Percentiles rank a stretch among this genome's conserved stretches.
Evolutionary conservation across 1,140 invertebrate genomes (phyloP).

Genomic region (Globodera rostochiensis): DNA sequence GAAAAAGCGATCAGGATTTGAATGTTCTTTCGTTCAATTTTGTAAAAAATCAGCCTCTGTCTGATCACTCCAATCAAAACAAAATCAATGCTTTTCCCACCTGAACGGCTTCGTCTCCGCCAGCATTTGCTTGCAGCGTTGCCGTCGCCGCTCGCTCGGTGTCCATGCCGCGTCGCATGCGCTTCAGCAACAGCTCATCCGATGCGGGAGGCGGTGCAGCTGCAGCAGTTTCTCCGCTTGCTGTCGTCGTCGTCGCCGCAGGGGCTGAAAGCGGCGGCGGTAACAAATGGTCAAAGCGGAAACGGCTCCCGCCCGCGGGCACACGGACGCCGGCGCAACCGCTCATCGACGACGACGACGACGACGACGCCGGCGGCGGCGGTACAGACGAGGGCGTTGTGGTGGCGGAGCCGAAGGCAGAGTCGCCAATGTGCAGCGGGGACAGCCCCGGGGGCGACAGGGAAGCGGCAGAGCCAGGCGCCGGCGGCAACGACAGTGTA

Average conservation of each 20-base stretch:
- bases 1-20: too few relatives aligned
- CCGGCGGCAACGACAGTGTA: neutral
- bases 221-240: neutral
- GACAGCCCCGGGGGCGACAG: conserved; percentile 45
- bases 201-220: neutral
- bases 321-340: neutral
- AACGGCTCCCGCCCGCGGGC: conserved; percentile 19
- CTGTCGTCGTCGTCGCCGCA: neutral
- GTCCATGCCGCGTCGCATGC: conserved; percentile 9
- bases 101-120: neutral
- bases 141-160: conserved; percentile 8
- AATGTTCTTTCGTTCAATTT: neutral
- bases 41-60: too few relatives aligned
- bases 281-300: conserved; percentile 50
- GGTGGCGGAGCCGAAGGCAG: conserved; percentile 44
- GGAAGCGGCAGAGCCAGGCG: conserved; percentile 33
- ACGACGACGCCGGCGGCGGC: conserved; percentile 1
- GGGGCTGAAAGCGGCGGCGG: neutral
- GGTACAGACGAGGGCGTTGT: conserved; percentile 37
- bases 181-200: neutral
- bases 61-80: neutral
- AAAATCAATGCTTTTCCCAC: neutral
- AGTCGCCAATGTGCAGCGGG: conserved; percentile 39
- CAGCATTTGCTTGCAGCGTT: conserved; percentile 22
- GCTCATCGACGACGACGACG: neutral